phyloP scores from a whole-genome alignment of 1,140 invertebrate species.

The Aphidius ervi region DNA sequence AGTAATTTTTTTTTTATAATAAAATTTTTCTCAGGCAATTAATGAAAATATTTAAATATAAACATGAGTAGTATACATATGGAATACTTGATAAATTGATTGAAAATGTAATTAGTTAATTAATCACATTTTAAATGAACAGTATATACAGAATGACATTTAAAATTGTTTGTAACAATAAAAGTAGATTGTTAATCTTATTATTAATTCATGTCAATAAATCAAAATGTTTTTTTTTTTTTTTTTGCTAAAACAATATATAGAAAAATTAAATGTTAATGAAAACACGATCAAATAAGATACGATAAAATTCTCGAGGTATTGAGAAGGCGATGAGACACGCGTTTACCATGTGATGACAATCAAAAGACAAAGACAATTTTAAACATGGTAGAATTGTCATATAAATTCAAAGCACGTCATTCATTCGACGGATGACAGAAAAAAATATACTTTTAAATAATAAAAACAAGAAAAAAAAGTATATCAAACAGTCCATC shows the following conservation, averaged over 20 bases:
- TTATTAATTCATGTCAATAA: conserved; percentile 33
- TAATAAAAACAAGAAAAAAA: conserved; percentile 30
- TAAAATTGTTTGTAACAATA: neutral
- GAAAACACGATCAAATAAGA: conserved; percentile 47
- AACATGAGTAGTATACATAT: too few relatives aligned
- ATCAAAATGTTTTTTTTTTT: conserved; percentile 48
- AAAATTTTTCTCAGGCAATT: too few relatives aligned
- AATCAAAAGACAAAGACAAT: conserved; percentile 22
- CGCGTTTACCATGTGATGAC: conserved; percentile 39
- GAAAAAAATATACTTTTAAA: conserved; percentile 18
- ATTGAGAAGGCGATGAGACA: conserved; percentile 35
- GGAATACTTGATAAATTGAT: too few relatives aligned
- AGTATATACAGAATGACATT: neutral
- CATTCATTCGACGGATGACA: conserved; percentile 15
- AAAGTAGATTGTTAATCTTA: conserved; percentile 4
- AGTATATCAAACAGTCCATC: conserved; percentile 30
- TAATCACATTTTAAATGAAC: too few relatives aligned
- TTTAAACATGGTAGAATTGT: conserved; percentile 18
- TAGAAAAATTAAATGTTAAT: conserved; percentile 37
- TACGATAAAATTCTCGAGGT: conserved; percentile 47
- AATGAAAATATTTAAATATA: too few relatives aligned
- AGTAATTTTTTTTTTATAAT: too few relatives aligned
- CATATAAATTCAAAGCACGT: conserved; percentile 9
- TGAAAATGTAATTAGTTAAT: too few relatives aligned
- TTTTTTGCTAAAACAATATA: conserved; percentile 31